Evolutionary conservation across 2,797 vertebrate species (phyloP), one percentile per base, ranked within the genome.

Genomic region (Paramormyrops hopkinsi): DNA sequence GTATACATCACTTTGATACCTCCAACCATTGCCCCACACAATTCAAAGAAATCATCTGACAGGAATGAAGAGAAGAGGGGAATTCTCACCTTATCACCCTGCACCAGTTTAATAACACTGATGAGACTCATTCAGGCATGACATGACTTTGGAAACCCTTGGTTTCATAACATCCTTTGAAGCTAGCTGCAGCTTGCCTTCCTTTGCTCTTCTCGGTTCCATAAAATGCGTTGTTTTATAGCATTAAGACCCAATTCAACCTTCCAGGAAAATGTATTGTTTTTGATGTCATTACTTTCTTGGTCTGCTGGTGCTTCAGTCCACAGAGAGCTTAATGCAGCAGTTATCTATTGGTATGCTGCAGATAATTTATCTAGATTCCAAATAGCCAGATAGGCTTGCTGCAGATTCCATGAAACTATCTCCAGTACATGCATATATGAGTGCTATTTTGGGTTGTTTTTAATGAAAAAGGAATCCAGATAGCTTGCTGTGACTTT

Each of bases 21-120:
- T 51, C 22, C 50, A 17, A 4, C 33, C 50, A 41, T 86, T 4
- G 25, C 48, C 33, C 50, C 51, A 14, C 53, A 87, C 29, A 22
- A 87, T 87, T 87, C 53, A 59, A n/a, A 56, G 53, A 87, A 87
- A 87, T 56, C 86, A 87, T 87, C 48, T 87, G 48, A 87, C 51
- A 56, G 4, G 7, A 87, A 87, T 59, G 53, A 86, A 17, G 29
- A 33, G 53, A 33, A 51, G n/a, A 53, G 86, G 86, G 86, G 53
- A 87, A 41, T 87, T 87, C 53, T 87, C 11, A 59, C 53, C 14
- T 41, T 22, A 14, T 56, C 33, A 56, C 17, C 29, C 86, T n/a
- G 53, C 29, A n/a, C n/a, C 33, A 37, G 86, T 86, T 54, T n/a
- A 87, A 87, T 44, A n/a, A 87, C 17, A n/a, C 14, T 37, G 86